A percentile compares a stretch with the other conserved stretches of the same genome.
These are phyloP conservation scores for Baronia brevicornis DNA, from an alignment of 2,888 invertebrate genomes.

Conservation along the genomic window DNA sequence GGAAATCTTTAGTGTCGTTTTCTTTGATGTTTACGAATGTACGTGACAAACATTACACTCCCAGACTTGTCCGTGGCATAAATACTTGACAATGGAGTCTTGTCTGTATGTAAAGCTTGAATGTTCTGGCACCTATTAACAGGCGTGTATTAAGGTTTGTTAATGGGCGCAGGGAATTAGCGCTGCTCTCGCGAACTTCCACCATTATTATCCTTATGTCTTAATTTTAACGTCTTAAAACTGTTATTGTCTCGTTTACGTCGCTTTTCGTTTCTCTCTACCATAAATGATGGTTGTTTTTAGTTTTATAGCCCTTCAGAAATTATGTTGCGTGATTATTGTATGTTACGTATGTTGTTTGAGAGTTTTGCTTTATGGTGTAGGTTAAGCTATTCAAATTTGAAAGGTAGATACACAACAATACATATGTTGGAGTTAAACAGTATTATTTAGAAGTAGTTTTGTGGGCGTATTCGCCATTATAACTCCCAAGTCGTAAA, in stretches of 20 bases:
- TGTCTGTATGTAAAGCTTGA: conserved; percentile 40
- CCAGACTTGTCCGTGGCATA: conserved; percentile 37
- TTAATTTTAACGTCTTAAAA: conserved; percentile 46
- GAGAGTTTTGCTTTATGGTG: conserved; percentile 19
- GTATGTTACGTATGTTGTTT: conserved; percentile 14
- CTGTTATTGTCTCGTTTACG: conserved; percentile 32
- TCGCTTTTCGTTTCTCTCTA: conserved; percentile 20
- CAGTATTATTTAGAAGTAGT: conserved; percentile 27
- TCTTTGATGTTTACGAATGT: conserved; percentile 39
- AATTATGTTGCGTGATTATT: conserved; percentile 14
- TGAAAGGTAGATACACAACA: conserved; percentile 21
- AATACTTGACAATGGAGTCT: conserved; percentile 48
- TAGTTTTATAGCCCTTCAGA: conserved; percentile 26
- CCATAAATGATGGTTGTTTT: conserved; percentile 24
- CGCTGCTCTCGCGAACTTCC: conserved; percentile 40
- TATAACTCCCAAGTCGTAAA: conserved; percentile 42
- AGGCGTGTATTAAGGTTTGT: conserved; percentile 39
- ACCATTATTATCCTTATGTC: conserved; percentile 50
- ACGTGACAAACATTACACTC: conserved; percentile 34
- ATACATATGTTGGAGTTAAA: conserved; percentile 25
- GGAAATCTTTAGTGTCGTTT: conserved; percentile 30
- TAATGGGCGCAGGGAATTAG: conserved; percentile 56
- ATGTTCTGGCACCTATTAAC: conserved; percentile 26
- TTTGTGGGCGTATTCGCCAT: conserved; percentile 32
- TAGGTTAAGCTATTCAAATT: conserved; percentile 19